Evolutionary conservation across 2,797 vertebrate species (phyloP).

Genomic region (Peromyscus eremicus): DNA sequence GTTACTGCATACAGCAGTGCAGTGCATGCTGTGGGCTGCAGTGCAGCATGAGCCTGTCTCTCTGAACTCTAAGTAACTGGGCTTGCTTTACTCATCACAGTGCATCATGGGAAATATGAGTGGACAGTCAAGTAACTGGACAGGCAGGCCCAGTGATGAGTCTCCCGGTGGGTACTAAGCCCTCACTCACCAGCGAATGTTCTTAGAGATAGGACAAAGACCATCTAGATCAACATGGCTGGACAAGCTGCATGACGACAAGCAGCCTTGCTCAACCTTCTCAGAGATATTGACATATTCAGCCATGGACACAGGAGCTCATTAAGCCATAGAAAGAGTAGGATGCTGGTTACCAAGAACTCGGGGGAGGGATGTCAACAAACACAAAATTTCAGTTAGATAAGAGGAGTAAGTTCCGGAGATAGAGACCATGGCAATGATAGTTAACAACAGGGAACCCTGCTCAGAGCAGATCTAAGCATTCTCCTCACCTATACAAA

Average conservation of each 20-base stretch:
- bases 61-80: neutral
- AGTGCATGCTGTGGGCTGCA: neutral
- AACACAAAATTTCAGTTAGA: neutral
- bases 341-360: neutral
- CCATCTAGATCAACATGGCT: neutral
- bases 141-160: accelerated
- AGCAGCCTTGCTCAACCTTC: neutral
- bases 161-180: neutral
- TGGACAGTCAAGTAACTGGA: neutral
- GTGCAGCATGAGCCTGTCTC: neutral
- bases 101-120: neutral
- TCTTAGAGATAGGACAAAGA: neutral
- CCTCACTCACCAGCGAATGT: neutral
- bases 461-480: neutral
- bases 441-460: neutral
- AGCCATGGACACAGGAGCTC: neutral
- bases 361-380: neutral
- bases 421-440: neutral
- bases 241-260: too few species aligned
- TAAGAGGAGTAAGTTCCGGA: neutral
- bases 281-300: neutral
- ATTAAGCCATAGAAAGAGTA: neutral
- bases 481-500: neutral
- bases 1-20: accelerated
- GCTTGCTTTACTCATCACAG: neutral